Percentiles rank a stretch among this genome's conserved stretches.
Evolutionary conservation across 2,888 invertebrate species (phyloP).

Genomic region (Rhorus exstirpatorius): DNA sequence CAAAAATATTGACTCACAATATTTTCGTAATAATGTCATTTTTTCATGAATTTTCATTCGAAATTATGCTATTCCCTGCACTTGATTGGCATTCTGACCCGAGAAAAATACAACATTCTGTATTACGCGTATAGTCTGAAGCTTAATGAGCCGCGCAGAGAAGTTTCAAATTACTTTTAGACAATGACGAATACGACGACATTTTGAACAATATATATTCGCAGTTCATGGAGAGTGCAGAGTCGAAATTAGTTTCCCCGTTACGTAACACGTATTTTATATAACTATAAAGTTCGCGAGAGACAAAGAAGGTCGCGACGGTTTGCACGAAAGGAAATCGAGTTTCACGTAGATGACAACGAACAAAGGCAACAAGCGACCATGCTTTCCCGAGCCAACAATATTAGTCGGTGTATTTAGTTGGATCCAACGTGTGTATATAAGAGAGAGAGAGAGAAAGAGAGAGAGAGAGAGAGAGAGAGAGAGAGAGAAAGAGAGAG

Average conservation of each 20-base stretch:
- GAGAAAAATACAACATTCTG: conserved; percentile 1
- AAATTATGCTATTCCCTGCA: background rate
- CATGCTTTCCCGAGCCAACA: conserved; percentile 14
- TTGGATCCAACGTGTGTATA: conserved; percentile 12
- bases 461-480: no score
- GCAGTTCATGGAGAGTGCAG: conserved; percentile 1
- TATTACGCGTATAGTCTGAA: background rate
- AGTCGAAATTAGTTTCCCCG: conserved; percentile 45
- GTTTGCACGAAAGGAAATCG: conserved; percentile 11
- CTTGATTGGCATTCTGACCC: background rate
- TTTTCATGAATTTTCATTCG: background rate
- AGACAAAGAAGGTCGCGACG: conserved; percentile 28
- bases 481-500: no score
- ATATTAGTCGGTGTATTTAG: conserved; percentile 25
- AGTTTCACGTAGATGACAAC: conserved; percentile 27
- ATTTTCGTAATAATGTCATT: no score
- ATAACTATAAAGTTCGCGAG: conserved; percentile 24
- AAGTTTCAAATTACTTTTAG: conserved; percentile 46
- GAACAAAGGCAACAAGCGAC: conserved; percentile 22
- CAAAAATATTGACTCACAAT: no score
- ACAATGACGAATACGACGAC: conserved; percentile 40
- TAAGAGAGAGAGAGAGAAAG: no score
- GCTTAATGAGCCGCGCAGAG: conserved; percentile 26
- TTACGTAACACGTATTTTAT: conserved; percentile 6
- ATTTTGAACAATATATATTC: conserved; percentile 40